Base-by-base conservation (phyloP, 2,888 invertebrate genomes). In the Sylvicola fuscatus region DNA sequence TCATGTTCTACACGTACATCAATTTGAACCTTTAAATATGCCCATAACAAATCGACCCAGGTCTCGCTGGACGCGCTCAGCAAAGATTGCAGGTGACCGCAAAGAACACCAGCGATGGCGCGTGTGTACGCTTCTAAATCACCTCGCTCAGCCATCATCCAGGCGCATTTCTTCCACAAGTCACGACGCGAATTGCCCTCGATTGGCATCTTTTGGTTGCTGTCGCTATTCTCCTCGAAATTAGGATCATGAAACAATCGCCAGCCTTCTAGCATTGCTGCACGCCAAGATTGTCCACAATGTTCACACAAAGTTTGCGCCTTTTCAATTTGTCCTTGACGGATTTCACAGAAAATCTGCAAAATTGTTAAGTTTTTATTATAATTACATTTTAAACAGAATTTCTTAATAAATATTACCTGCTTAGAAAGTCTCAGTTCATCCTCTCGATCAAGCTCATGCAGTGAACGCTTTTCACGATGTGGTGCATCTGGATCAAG, bases 1-100 rank as follows among this genome's bases (percentile, higher is more conserved):
- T 81, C 79, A 37, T 70, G 72, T 51, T 93, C 92, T 0, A 90
- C 86, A 42, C 77, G 66, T 11, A 78, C 70, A 51, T 92, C 90
- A 39, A 90, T 76, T 51, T 84, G 70, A 0, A 76, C 70, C 49
- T 72, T 73, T 42, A 86, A 62, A 53, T 86, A 77, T 2, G 86
- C 82, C 93, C 93, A 95, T 16, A 93, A 60, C 41, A 78, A 62
- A 54, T 95, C 93, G 48, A 83, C 76, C 92, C 92, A 95, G 16
- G 71, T 73, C n/a, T 64, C 62, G 45, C 70, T 61, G 41, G 84
- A 78, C 10, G 78, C 72, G 0, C 75, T 66, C 28, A 90, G 55
- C n/a, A 90, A 54, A 5, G 80, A 71, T 21, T 70, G 62, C 29
- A 92, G 57, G 52, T 89, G 76, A 0, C 93, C 93, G 57, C 87